Evolutionary conservation across 2,113 vertebrate species (phyloP), one percentile per base, ranked within the genome.

Genomic region (Prunella fulvescens): DNA sequence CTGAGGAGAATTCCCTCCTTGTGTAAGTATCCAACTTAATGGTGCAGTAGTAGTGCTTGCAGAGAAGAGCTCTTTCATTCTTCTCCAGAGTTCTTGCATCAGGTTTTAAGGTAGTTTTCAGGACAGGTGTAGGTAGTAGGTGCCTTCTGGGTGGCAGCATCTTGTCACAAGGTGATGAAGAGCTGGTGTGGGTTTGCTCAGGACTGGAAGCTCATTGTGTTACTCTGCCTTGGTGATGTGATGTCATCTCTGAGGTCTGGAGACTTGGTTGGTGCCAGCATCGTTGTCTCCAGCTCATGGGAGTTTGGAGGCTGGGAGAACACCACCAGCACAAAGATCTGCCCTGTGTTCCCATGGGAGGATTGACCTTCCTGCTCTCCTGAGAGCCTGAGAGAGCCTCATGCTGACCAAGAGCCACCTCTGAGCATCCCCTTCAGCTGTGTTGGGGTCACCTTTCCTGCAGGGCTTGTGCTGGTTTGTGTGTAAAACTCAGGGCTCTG

Each of bases 291-390:
- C 23, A 47, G n/a, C 28, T 78, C 8, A 8, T 29, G 78, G 29
- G 37, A 78, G 19, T 29, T 82, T 86, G 80, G 19, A 66, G 62
- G 26, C 3, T 80, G 37, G 3, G 23, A 67, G 60, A 35, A 6
- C 10, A 33, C 22, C 10, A 37, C 8, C 14, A 47, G 18, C 42
- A 69, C 1, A 6, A 69, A 56, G 29, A 44, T 72, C 33, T 61
- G 7, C 47, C 5, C 24, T 0, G 0, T 77, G 33, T 57, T 88
- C 35, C 42, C 0, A 1, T 37, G 31, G 25, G 26, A 65, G 33
- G 29, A 73, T 39, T 4, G 4, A 29, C 22, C 20, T 16, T 70
- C 24, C 20, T 3, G 1, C 12, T 57, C 19, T 53, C 5, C 33
- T 78, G 48, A 42, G 40, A 81, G 12, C 5, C 31, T 80, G 44